A percentile compares a stretch with the other conserved stretches of the same genome.
Evolutionary conservation across 2,888 invertebrate genomes (phyloP).

Genomic region (Parapristionchus giblindavisi): DNA sequence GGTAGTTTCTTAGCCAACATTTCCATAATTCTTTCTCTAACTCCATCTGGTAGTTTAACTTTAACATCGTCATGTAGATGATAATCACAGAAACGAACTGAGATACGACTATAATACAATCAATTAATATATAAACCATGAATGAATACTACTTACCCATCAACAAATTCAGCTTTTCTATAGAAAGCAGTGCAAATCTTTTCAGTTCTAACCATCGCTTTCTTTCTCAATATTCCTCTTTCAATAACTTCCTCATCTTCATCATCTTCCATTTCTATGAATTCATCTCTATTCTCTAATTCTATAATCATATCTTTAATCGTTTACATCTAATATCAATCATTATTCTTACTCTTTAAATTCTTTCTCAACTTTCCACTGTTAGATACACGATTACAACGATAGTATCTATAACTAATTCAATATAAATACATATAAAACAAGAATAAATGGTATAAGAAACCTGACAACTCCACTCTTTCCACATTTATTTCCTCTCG

Average conservation of each 20-base stretch:
- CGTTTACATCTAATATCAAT: not conserved
- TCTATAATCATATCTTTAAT: not conserved
- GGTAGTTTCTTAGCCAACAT: constrained; percentile 52
- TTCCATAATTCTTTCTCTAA: constrained; percentile 46
- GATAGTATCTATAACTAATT: constrained; percentile 33
- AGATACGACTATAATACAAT: constrained; percentile 48
- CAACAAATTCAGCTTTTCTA: constrained; percentile 49
- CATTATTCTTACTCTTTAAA: not conserved
- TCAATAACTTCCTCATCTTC: not conserved
- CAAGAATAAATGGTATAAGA: not conserved
- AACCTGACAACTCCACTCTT: constrained; percentile 40
- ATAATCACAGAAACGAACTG: constrained; percentile 58
- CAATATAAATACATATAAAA: not conserved
- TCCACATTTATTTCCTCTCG: constrained; percentile 56
- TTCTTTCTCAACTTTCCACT: constrained; percentile 6
- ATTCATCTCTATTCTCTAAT: not conserved
- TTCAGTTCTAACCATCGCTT: constrained; percentile 46
- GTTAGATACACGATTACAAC: constrained; percentile 36
- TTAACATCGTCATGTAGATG: constrained; percentile 55
- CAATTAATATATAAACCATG: not conserved
- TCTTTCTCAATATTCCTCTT: not conserved
- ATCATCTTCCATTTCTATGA: constrained; percentile 1
- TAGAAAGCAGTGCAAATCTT: constrained; percentile 57
- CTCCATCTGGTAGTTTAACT: constrained; percentile 33
- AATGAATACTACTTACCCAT: constrained; percentile 44